Percentiles rank a stretch among this genome's conserved stretches.
Evolutionary conservation across 2,888 invertebrate species (phyloP).

Genomic region (Leptopilina myrica): DNA sequence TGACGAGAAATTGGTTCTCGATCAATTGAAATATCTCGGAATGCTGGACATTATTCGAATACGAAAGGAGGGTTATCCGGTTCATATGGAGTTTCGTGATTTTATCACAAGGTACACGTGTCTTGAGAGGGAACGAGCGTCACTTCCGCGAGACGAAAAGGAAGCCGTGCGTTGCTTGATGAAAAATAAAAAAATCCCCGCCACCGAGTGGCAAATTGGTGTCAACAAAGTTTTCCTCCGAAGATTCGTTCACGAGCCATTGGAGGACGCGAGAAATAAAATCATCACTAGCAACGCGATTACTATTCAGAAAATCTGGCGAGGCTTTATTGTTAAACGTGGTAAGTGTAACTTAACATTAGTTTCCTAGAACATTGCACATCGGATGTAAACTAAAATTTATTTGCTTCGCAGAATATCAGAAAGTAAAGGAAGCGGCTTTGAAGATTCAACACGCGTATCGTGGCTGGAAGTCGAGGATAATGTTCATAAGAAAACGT

Average conservation of each 20-base stretch:
- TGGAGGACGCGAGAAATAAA: conserved; percentile 87
- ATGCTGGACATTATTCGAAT: conserved; percentile 96
- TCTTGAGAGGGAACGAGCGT: conserved; percentile 75
- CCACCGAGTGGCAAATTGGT: conserved; percentile 92
- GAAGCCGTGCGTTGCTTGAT: conserved; percentile 79
- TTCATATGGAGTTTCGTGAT: conserved; percentile 87
- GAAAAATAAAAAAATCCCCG: conserved; percentile 82
- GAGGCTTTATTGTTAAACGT: conserved; percentile 81
- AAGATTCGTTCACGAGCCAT: conserved; percentile 88
- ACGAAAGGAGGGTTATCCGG: conserved; percentile 92
- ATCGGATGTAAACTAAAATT: conserved; percentile 39
- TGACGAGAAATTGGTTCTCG: conserved; percentile 88
- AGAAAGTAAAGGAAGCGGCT: conserved; percentile 82
- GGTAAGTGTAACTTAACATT: conserved; percentile 68
- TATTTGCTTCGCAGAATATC: conserved; percentile 78
- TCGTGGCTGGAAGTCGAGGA: conserved; percentile 90
- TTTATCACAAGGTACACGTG: conserved; percentile 89
- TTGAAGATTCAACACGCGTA: conserved; percentile 90
- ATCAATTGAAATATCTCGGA: conserved; percentile 92
- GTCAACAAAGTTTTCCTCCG: conserved; percentile 91
- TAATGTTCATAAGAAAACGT: conserved; percentile 88
- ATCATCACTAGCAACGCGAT: conserved; percentile 85
- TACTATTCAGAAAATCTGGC: conserved; percentile 86
- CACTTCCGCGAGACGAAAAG: conserved; percentile 71
- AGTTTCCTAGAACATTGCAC: neutral